Conservation (phyloP, 2,113 vertebrate genomes). For the Dinomys branickii region DNA sequence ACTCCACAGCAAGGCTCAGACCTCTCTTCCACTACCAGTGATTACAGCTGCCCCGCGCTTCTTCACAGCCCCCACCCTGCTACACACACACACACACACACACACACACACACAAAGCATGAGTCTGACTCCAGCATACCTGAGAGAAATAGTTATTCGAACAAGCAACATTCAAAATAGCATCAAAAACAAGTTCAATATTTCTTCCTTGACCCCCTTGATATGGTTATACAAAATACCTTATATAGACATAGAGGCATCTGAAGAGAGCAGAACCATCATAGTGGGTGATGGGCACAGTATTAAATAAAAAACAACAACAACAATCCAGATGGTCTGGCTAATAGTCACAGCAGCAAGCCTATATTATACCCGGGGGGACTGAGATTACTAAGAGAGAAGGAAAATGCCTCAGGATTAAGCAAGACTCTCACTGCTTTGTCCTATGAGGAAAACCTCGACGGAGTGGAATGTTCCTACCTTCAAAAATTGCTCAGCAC, state of each 20-base stretch:
- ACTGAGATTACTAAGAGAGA: constrained; percentile 57
- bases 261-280: constrained; percentile 13
- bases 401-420: constrained; percentile 44
- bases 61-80: background rate
- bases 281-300: background rate
- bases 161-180: constrained; percentile 40
- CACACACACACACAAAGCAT: background rate
- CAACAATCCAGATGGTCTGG: constrained; percentile 64
- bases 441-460: background rate
- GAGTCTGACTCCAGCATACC: background rate
- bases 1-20: background rate
- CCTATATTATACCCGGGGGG: constrained; percentile 69
- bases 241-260: background rate
- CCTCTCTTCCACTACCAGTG: background rate
- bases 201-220: background rate
- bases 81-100: background rate
- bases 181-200: background rate
- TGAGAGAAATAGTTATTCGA: background rate
- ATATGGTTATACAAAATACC: background rate
- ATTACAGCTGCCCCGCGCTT: background rate
- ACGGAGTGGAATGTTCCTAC: constrained; percentile 37
- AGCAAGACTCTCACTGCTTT: constrained; percentile 15
- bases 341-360: constrained; percentile 79
- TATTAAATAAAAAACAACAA: constrained; percentile 27
- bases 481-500: constrained; percentile 56